A percentile compares a stretch with the other conserved stretches of the same genome.
Conservation (phyloP, 2,888 invertebrate genomes). For the Coremacera marginata region DNA sequence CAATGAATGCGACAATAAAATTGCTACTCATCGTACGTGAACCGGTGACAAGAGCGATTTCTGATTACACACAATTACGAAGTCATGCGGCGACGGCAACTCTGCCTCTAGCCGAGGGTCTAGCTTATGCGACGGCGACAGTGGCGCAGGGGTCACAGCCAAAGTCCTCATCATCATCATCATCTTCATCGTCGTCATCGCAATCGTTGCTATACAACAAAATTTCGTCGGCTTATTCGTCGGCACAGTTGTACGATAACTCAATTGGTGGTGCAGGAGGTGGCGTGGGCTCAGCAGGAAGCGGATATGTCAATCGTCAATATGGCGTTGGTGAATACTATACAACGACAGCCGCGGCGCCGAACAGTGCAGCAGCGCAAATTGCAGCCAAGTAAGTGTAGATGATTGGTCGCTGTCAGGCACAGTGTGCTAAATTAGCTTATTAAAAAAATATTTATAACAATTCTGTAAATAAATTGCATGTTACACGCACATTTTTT, state of each 20-base stretch:
- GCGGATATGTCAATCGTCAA: constrained; percentile 44
- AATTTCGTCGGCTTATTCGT: constrained; percentile 54
- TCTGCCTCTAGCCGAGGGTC: constrained; percentile 70
- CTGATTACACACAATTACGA: constrained; percentile 94
- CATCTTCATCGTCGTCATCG: constrained; percentile 37
- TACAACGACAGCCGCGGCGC: constrained; percentile 53
- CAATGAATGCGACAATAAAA: constrained; percentile 94
- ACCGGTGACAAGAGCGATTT: constrained; percentile 95
- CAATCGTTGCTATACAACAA: constrained; percentile 59
- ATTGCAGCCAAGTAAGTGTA: constrained; percentile 63
- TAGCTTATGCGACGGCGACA: constrained; percentile 29
- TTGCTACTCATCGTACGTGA: constrained; percentile 94
- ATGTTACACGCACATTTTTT: not conserved
- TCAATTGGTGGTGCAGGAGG: constrained; percentile 59
- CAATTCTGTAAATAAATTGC: not conserved
- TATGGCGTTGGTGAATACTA: constrained; percentile 44
- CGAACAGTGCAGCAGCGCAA: constrained; percentile 54
- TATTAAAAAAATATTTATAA: not conserved
- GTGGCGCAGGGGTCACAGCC: not conserved
- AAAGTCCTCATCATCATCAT: constrained; percentile 38
- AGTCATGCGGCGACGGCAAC: constrained; percentile 85
- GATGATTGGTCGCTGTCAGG: too few relatives aligned
- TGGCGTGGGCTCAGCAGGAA: constrained; percentile 51
- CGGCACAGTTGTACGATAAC: constrained; percentile 61
- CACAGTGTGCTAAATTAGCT: too few relatives aligned